Conservation (phyloP, 2,797 vertebrate genomes). For the Clarias pachynema region DNA sequence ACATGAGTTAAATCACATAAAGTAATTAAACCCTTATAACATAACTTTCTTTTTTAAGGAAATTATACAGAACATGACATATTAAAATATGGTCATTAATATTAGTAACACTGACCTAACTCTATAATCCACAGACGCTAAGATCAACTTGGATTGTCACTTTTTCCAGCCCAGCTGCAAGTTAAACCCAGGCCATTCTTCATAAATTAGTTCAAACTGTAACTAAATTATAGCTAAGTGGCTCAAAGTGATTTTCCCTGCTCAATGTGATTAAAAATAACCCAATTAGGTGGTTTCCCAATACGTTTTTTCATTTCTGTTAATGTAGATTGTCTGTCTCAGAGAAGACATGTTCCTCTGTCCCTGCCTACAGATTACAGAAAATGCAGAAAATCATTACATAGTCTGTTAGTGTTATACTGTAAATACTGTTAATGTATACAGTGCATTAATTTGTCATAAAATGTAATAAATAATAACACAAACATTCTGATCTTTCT, state of each 20-base stretch:
- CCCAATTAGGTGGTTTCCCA: conserved; percentile 9
- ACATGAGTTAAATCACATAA: conserved; percentile 6
- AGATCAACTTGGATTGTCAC: neutral
- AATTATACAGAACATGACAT: conserved; percentile 11
- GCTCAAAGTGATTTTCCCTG: conserved; percentile 19
- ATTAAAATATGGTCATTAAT: conserved; percentile 13
- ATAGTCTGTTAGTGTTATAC: neutral
- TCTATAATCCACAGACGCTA: neutral
- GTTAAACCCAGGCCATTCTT: neutral
- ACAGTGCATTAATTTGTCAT: too few relatives aligned
- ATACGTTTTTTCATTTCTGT: neutral
- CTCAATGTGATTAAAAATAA: conserved; percentile 24
- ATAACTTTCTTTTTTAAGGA: neutral
- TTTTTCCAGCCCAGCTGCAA: neutral
- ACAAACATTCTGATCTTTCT: too few relatives aligned
- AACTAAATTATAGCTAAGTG: conserved; percentile 11
- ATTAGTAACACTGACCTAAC: neutral
- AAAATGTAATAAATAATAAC: too few relatives aligned
- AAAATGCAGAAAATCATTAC: neutral
- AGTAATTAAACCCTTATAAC: neutral
- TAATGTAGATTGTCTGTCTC: neutral
- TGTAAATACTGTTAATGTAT: neutral
- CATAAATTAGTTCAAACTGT: conserved; percentile 1
- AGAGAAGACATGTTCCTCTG: neutral
- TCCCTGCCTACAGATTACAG: neutral